A percentile compares a stretch with the other conserved stretches of the same genome.
These are phyloP conservation scores for Meriones unguiculatus DNA, from an alignment of 2,113 vertebrate species.

Conservation along the genomic window DNA sequence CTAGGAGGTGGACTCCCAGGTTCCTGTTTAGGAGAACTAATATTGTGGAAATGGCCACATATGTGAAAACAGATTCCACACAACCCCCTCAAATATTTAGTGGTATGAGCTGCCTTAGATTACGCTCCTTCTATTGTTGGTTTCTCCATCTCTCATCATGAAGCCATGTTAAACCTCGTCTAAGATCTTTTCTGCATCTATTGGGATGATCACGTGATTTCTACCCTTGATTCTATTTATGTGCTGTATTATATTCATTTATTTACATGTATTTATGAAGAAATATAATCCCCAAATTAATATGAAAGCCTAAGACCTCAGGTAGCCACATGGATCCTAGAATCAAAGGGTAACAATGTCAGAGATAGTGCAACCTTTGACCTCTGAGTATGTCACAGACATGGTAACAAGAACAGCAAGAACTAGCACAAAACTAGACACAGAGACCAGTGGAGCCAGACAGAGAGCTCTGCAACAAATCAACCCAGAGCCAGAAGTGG, in stretches of 20 bases:
- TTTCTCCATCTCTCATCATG: no score
- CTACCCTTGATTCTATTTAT: no score
- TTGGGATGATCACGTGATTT: no score
- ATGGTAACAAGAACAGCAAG: neutral
- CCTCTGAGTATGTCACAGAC: neutral
- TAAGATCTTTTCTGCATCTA: no score
- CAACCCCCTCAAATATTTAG: neutral
- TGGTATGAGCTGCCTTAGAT: no score
- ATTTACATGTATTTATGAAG: no score
- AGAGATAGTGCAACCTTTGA: neutral
- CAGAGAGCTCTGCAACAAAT: neutral
- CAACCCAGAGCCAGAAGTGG: neutral
- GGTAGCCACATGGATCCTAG: neutral
- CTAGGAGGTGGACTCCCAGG: neutral
- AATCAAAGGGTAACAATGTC: neutral
- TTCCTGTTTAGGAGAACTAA: neutral
- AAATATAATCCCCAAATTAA: neutral
- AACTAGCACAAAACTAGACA: neutral
- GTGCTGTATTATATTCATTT: no score
- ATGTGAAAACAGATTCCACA: neutral
- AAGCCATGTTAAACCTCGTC: no score
- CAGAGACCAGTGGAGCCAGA: neutral
- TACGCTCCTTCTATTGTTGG: no score
- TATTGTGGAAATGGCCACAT: no score
- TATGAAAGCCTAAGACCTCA: neutral